Percentiles rank a stretch among this genome's conserved stretches.
phyloP scores from a whole-genome alignment of 1,140 invertebrate species.

The Nebria ingens region DNA sequence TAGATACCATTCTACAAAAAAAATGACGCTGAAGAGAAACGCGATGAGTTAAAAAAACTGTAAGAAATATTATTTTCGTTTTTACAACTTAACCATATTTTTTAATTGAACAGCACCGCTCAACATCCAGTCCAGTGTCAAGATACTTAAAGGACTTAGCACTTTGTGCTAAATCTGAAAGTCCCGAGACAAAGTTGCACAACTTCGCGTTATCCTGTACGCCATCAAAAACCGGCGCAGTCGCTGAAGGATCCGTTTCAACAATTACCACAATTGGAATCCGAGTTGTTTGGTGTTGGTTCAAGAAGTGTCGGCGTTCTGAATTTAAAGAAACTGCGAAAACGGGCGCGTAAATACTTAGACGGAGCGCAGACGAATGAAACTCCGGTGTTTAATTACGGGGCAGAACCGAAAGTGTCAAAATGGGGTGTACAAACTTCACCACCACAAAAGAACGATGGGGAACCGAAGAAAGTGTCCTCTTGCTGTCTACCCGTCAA shows the following conservation, averaged over 20 bases:
- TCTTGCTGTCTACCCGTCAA: slow-evolving; percentile 26
- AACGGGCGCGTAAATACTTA: slow-evolving; percentile 16
- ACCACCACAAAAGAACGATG: neutral
- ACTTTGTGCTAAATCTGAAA: slow-evolving; percentile 23
- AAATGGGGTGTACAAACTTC: slow-evolving; percentile 20
- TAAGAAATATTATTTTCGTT: neutral
- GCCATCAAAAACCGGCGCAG: slow-evolving; percentile 7
- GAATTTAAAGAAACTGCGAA: slow-evolving; percentile 20
- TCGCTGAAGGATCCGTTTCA: slow-evolving; percentile 26
- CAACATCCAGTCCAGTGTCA: neutral
- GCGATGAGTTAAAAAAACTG: neutral
- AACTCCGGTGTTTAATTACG: slow-evolving; percentile 3
- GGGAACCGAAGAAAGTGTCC: slow-evolving; percentile 17
- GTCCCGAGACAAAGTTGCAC: slow-evolving; percentile 24
- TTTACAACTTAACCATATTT: neutral
- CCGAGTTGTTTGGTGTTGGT: slow-evolving; percentile 24
- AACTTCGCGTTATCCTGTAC: slow-evolving; percentile 21
- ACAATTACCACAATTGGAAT: slow-evolving; percentile 26
- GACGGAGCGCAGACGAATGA: neutral
- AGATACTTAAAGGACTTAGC: slow-evolving; percentile 15
- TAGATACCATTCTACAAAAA: slow-evolving; percentile 13
- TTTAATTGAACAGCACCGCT: neutral
- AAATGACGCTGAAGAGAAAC: neutral
- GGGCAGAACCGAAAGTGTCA: slow-evolving; percentile 11
- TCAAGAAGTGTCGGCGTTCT: slow-evolving; percentile 13